Base-by-base conservation (phyloP, 2,888 invertebrate genomes). In the Galerucella pusilla region DNA sequence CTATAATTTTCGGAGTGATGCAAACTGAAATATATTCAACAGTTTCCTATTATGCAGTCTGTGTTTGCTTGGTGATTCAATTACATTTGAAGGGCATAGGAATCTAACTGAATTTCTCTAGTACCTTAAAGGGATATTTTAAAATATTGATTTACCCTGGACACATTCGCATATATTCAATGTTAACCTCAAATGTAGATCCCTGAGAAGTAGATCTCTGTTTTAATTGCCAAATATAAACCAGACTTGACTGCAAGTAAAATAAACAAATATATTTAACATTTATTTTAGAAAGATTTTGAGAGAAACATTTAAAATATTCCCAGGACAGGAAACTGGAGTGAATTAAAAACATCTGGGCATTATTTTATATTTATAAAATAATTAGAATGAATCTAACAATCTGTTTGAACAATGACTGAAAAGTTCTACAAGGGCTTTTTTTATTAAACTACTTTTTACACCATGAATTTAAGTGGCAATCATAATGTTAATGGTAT, bases 101-200 rank as follows among this genome's bases (percentile, higher is more conserved):
- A 70, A n/a, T n/a, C n/a, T n/a, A n/a, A n/a, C n/a, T n/a, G n/a
- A 70, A 63, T 64, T 64, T 61, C 16, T 60, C 12, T 63, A 57
- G 57, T 68, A 57, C n/a, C n/a, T n/a, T n/a, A 57, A 57, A 11
- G 68, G 64, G 64, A 64, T 20, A 65, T 71, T 71, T 71, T 71
- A 65, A 71, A 71, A 71, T 71, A 71, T 71, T 71, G 64, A 71
- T 71, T 71, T 64, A 25, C 64, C 63, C 7, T 71, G 64, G 54
- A 28, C 64, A 64, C 71, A 46, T 64, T n/a, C n/a, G 9, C 25
- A 64, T 65, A 25, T 65, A 71, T 71, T 71, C 25, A 14, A 65
- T 71, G 65, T 71, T 64, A 71, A 61, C 49, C 28, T 70, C 64
- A 63, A 70, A 46, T 46, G 46, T 11, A 46, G 11, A 0, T 1